These are phyloP conservation scores for Eupithecia subumbrata DNA, from an alignment of 2,888 invertebrate species.

Conservation along the genomic window DNA sequence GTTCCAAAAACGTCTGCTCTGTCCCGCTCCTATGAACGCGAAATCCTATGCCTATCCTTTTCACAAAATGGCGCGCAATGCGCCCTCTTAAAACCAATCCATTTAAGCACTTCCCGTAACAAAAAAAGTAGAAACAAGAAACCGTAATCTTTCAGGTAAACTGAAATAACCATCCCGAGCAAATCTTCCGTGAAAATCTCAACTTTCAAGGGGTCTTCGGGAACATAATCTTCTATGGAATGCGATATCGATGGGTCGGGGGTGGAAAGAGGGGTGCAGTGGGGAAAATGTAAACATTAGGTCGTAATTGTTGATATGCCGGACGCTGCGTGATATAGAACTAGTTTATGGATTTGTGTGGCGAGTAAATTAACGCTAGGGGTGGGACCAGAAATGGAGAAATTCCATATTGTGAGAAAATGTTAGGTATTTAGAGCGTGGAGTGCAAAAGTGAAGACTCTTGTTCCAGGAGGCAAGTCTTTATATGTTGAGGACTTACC, in stretches of 20 bases:
- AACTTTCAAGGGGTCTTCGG: conserved; percentile 51
- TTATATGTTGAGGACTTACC: neutral
- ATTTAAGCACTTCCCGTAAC: neutral
- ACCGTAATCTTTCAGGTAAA: conserved; percentile 12
- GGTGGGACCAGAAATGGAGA: conserved; percentile 26
- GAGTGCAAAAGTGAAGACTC: too few species aligned
- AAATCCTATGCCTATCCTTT: too few species aligned
- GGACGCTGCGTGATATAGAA: conserved; percentile 43
- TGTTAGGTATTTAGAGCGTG: too few species aligned
- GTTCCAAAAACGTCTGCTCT: too few species aligned
- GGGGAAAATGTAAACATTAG: conserved; percentile 73
- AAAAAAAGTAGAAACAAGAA: neutral
- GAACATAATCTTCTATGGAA: conserved; percentile 71
- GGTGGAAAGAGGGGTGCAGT: conserved; percentile 45
- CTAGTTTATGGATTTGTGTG: conserved; percentile 40
- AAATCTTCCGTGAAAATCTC: conserved; percentile 66
- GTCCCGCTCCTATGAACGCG: too few species aligned
- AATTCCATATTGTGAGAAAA: too few species aligned
- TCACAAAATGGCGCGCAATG: too few species aligned
- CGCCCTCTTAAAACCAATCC: neutral
- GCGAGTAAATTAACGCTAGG: conserved; percentile 35
- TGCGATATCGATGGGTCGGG: conserved; percentile 66
- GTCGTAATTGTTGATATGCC: conserved; percentile 57
- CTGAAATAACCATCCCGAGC: conserved; percentile 22
- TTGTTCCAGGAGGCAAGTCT: too few species aligned